Evolutionary conservation across 1,140 invertebrate species (phyloP).

Genomic region (Sinella curviseta): DNA sequence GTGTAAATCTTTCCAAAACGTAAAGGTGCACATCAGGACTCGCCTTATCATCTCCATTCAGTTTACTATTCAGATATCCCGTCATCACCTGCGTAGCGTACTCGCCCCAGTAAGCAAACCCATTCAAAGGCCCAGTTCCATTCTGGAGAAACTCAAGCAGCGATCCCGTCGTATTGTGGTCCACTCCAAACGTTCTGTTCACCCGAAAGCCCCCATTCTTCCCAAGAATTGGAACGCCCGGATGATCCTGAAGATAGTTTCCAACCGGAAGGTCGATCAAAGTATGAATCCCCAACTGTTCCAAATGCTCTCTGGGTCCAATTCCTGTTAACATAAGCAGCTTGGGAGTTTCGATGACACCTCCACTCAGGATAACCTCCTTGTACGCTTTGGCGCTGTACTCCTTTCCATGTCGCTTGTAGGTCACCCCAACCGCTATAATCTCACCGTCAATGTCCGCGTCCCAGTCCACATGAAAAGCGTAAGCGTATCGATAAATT

Average conservation of each 20-base stretch:
- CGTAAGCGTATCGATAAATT: conserved; percentile 57
- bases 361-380: conserved; percentile 74
- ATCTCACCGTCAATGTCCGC: conserved; percentile 53
- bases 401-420: conserved; percentile 58
- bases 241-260: not conserved
- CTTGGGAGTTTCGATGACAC: conserved; percentile 72
- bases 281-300: conserved; percentile 57
- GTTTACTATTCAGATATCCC: conserved; percentile 15
- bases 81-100: not conserved
- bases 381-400: conserved; percentile 60
- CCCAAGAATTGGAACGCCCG: not conserved
- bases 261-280: conserved; percentile 1
- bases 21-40: conserved; percentile 32
- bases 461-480: conserved; percentile 50
- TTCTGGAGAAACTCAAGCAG: not conserved
- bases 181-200: not conserved
- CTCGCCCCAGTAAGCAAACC: not conserved
- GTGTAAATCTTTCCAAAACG: not conserved
- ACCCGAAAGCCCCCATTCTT: not conserved
- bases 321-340: conserved; percentile 78
- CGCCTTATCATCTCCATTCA: not conserved
- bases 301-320: conserved; percentile 75
- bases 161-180: not conserved
- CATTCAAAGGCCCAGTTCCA: not conserved
- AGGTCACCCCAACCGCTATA: conserved; percentile 64